Evolutionary conservation across 2,797 vertebrate species (phyloP).

Genomic region (Adelosebastes latens): DNA sequence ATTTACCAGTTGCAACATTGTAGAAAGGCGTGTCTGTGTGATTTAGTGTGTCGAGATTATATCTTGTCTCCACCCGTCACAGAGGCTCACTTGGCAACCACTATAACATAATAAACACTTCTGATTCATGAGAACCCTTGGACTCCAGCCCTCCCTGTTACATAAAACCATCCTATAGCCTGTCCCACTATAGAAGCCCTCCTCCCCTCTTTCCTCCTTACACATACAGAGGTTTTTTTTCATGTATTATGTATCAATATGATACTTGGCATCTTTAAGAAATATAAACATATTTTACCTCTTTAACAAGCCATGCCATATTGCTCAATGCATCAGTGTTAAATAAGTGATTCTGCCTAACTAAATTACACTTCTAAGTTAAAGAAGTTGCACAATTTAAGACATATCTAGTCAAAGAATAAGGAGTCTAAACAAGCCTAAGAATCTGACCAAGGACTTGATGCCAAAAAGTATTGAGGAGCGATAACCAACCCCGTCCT

Average conservation of each 20-base stretch:
- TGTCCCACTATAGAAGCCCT: not conserved
- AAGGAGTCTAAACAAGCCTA: not conserved
- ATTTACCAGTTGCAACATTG: not conserved
- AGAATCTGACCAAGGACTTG: not conserved
- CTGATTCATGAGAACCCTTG: slow-evolving; percentile 32
- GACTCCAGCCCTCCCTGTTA: slow-evolving; percentile 25
- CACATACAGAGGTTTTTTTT: not conserved
- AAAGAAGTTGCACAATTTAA: not conserved
- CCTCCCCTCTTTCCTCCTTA: not conserved
- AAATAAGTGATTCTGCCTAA: not conserved
- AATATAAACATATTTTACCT: not conserved
- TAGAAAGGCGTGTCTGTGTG: slow-evolving; percentile 38
- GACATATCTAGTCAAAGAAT: not conserved
- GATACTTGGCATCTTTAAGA: not conserved
- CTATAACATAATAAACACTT: slow-evolving; percentile 53
- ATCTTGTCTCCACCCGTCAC: slow-evolving; percentile 21
- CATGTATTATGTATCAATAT: not conserved
- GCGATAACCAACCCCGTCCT: not conserved
- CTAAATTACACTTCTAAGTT: not conserved
- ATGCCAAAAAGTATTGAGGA: not conserved
- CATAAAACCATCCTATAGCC: not conserved
- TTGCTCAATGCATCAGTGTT: not conserved
- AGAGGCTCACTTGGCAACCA: slow-evolving; percentile 18
- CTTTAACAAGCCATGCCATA: not conserved
- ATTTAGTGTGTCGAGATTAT: slow-evolving; percentile 32